phyloP scores from a whole-genome alignment of 2,888 invertebrate genomes.

The Camponotus fellah region DNA sequence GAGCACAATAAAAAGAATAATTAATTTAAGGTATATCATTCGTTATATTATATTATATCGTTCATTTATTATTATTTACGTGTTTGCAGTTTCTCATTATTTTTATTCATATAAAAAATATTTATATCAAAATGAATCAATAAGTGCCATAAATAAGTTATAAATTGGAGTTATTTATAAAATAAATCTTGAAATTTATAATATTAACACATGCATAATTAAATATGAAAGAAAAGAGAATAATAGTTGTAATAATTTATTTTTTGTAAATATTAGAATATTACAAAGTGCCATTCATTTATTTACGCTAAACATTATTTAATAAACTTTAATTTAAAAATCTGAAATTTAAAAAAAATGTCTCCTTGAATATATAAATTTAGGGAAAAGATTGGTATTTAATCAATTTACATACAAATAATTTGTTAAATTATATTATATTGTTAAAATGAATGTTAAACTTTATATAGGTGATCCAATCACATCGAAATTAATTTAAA shows the following conservation, averaged over 20 bases:
- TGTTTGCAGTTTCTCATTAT: not conserved
- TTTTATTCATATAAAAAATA: not conserved
- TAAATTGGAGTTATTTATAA: not conserved
- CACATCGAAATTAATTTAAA: too few species aligned
- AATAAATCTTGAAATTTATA: not conserved
- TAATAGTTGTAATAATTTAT: not conserved
- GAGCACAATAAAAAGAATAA: not conserved
- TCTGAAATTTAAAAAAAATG: too few species aligned
- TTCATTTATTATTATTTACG: not conserved
- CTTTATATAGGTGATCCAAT: too few species aligned
- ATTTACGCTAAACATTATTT: too few species aligned
- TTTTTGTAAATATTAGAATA: not conserved
- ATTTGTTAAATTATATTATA: too few species aligned
- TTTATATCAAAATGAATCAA: not conserved
- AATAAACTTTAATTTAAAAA: too few species aligned
- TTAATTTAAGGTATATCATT: slow-evolving; percentile 8
- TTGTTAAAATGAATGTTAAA: too few species aligned
- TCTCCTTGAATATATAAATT: too few species aligned
- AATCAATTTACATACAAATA: too few species aligned
- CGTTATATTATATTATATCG: too few species aligned
- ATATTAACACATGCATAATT: not conserved
- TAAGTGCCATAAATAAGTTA: slow-evolving; percentile 1
- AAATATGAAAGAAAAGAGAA: not conserved
- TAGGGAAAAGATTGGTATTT: too few species aligned
- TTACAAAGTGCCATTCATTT: not conserved